Evolutionary conservation across 1,140 invertebrate species (phyloP), one percentile per base, ranked within the genome.

Genomic region (Drosophila asahinai): DNA sequence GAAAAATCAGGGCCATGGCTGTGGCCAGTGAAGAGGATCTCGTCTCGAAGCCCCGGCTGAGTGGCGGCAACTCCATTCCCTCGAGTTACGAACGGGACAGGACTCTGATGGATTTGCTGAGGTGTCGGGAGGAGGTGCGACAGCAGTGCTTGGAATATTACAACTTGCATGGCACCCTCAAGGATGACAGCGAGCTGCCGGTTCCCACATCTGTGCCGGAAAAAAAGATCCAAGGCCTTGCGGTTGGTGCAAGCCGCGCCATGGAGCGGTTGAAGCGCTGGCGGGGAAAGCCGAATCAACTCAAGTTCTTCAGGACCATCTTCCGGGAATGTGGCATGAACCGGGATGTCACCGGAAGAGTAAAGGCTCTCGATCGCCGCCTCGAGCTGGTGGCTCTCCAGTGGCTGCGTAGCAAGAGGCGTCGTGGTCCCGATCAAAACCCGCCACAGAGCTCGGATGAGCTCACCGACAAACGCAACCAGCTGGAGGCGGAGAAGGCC

Each of bases 71-170:
- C 7, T 15, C 30, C 3, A 22, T 15, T 47, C 30, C 42, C 22
- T 2, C 3, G 0, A 15, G 9, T 8, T 43, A 42, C 12, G 19
- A 22, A 3, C 12, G 14, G 19, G 63, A 70, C 9, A 52, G 2
- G 11, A 36, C 12, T 6, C 3, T 63, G 9, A 42, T 25, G 19
- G 15, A 45, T 7, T 63, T 52, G 5, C 22, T 77, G 9, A 33
- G 9, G 3, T 9, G 40, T 4, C 30, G 42, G 5, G 49, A 25
- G 25, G 25, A 55, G 38, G 14, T 80, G 15, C 67, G 77, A 15
- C 27, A 14, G 1, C 6, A 60, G 38, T 80, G 76, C 38, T 25
- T 80, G 19, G 6, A 36, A 15, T 80, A 65, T 5, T 80, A 80
- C 49, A 65, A 72, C 14, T 38, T n/a, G 11, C 48, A 80, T 49